These are phyloP conservation scores for Peromyscus nudipes DNA, from an alignment of 2,797 vertebrate genomes.

Conservation along the genomic window DNA sequence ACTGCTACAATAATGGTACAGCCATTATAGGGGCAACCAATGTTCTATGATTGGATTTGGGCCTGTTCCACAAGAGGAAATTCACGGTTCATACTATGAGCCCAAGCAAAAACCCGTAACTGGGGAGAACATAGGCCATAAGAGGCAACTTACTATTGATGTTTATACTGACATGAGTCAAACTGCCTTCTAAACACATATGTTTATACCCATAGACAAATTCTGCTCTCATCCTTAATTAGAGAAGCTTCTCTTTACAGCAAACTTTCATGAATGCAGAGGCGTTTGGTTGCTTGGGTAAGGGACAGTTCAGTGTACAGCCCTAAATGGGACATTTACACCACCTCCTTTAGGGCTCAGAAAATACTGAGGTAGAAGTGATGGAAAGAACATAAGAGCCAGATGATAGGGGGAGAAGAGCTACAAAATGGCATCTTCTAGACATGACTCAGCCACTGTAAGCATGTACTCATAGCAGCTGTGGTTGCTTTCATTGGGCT, in stretches of 20 bases:
- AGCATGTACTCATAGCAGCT: background rate
- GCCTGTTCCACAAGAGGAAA: background rate
- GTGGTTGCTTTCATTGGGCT: background rate
- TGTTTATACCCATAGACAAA: background rate
- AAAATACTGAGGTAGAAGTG: background rate
- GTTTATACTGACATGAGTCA: background rate
- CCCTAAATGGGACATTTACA: background rate
- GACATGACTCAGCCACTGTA: too few species aligned
- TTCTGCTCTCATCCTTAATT: background rate
- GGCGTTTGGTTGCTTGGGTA: background rate
- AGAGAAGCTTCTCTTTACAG: background rate
- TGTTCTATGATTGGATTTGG: background rate
- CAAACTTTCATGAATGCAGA: background rate
- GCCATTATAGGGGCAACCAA: background rate
- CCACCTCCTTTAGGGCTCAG: background rate
- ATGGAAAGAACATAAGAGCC: background rate
- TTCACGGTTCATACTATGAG: background rate
- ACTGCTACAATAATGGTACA: background rate
- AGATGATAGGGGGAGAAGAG: background rate
- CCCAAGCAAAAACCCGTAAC: background rate
- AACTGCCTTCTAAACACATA: background rate
- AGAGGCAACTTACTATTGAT: background rate
- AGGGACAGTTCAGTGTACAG: background rate
- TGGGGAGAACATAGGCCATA: background rate
- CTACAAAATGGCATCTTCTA: background rate